Conservation (phyloP, 2,797 vertebrate species). For the Toxotes lorentzi region DNA sequence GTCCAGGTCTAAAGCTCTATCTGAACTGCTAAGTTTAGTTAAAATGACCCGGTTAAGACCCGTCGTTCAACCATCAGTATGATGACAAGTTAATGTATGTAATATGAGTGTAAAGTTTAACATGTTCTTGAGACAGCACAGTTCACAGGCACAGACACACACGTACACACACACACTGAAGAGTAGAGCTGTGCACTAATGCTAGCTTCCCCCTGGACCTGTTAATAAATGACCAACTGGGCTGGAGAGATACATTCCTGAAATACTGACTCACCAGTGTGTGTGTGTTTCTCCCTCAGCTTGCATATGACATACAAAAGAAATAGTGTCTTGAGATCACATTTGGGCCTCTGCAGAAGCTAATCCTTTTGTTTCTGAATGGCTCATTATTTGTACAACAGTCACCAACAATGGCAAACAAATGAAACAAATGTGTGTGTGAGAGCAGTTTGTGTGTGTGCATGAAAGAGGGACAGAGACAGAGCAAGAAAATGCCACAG, state of each 20-base stretch:
- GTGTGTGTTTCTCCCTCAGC: neutral
- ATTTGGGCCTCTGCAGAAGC: slow-evolving; percentile 23
- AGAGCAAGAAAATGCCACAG: slow-evolving; percentile 18
- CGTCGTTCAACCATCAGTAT: no score
- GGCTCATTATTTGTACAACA: slow-evolving; percentile 52
- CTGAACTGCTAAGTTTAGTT: no score
- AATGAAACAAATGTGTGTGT: slow-evolving; percentile 3
- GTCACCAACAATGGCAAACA: slow-evolving; percentile 36
- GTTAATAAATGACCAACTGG: slow-evolving; percentile 5
- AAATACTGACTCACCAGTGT: slow-evolving; percentile 26
- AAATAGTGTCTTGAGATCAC: slow-evolving; percentile 1
- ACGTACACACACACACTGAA: neutral
- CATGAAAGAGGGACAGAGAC: neutral
- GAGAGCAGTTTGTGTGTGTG: slow-evolving; percentile 20
- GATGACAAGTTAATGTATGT: no score
- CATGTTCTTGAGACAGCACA: neutral
- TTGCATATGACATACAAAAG: slow-evolving; percentile 12
- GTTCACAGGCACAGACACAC: no score
- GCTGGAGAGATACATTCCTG: slow-evolving; percentile 4
- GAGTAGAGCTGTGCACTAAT: neutral
- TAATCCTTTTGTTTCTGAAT: slow-evolving; percentile 26
- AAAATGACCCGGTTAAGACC: no score
- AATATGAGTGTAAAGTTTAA: no score
- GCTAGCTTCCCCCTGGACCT: neutral
- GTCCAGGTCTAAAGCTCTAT: no score